Evolutionary conservation across 2,888 invertebrate genomes (phyloP).

Genomic region (Rhodophaea formosa): DNA sequence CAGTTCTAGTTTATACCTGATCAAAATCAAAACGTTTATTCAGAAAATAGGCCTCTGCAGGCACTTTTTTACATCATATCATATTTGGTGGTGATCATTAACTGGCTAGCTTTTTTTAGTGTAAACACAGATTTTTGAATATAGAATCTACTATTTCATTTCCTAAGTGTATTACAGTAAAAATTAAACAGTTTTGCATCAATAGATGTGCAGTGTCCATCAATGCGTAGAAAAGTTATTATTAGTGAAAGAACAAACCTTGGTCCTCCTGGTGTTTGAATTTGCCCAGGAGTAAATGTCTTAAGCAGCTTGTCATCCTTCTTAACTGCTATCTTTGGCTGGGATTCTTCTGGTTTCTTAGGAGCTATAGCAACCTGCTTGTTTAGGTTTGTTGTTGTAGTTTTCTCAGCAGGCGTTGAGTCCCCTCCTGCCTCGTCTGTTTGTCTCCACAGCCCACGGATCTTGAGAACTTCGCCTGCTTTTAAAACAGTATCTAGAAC

Average conservation of each 20-base stretch:
- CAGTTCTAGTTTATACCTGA: too few species aligned
- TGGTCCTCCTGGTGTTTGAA: slow-evolving; percentile 51
- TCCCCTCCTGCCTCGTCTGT: slow-evolving; percentile 71
- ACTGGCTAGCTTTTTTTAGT: too few species aligned
- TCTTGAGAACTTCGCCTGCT: slow-evolving; percentile 90
- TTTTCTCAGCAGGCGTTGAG: slow-evolving; percentile 55
- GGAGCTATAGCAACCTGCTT: slow-evolving; percentile 39
- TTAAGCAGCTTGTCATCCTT: slow-evolving; percentile 77
- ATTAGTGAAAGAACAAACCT: slow-evolving; percentile 46
- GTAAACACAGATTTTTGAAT: too few species aligned
- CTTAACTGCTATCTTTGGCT: slow-evolving; percentile 66
- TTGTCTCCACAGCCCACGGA: slow-evolving; percentile 89
- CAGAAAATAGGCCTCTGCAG: too few species aligned
- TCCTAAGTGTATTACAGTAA: too few species aligned
- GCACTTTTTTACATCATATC: too few species aligned
- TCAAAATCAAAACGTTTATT: too few species aligned
- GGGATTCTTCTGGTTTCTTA: slow-evolving; percentile 58
- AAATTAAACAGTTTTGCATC: too few species aligned
- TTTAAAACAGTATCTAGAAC: slow-evolving; percentile 89
- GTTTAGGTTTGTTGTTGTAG: slow-evolving; percentile 46
- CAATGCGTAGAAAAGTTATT: too few species aligned
- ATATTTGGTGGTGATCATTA: too few species aligned
- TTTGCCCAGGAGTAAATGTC: slow-evolving; percentile 49
- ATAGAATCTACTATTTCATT: too few species aligned
- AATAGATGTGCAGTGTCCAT: too few species aligned